Evolutionary conservation across 2,797 vertebrate genomes (phyloP), one percentile per base, ranked within the genome.

Genomic region (Diceros bicornis): DNA sequence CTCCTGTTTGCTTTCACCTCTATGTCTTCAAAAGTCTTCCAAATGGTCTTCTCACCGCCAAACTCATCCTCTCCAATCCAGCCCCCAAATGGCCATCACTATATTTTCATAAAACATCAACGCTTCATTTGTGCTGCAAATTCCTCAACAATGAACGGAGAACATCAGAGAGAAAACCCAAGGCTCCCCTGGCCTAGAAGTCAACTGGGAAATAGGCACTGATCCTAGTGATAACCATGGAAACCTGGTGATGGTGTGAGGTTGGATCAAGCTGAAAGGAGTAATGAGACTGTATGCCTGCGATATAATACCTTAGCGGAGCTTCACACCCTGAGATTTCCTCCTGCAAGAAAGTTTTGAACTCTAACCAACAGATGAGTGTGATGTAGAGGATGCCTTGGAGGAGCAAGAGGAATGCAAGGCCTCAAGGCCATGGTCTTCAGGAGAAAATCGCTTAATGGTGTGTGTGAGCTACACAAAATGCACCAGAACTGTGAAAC

Each of bases 131-230:
- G 62, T 89, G 34, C 32, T 68, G 47, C 47, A 89, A 91, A 91
- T 96, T 64, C 68, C 52, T 96, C 34, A 89, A 81, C 23, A 83
- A 47, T 85, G 66, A 89, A 34, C 59, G 97, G 41, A 89, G 32
- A 78, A 59, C 27, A 78, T 95, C 44, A 34, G 47, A 82, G 37
- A 91, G 72, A 83, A 41, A 94, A 47, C 29, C 52, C 47, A 82
- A 82, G 55, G 4, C 5, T 89, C 47, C 37, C 18, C 0, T 44
- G 50, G 32, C 13, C 41, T 77, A 50, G 8, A 86, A 95, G 57
- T 72, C 52, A 93, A 66, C 29, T 81, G 61, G 17, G 52, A 96
- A 81, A 85, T 59, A 78, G 66, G n/a, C 47, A 14, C 25, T 47
- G 55, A 89, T 7, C 27, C 68, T 12, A 3, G 34, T 9, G 20